Percentiles rank a stretch among this genome's conserved stretches.
Evolutionary conservation across 1,140 invertebrate genomes (phyloP).

Genomic region (Hyphantria cunea): DNA sequence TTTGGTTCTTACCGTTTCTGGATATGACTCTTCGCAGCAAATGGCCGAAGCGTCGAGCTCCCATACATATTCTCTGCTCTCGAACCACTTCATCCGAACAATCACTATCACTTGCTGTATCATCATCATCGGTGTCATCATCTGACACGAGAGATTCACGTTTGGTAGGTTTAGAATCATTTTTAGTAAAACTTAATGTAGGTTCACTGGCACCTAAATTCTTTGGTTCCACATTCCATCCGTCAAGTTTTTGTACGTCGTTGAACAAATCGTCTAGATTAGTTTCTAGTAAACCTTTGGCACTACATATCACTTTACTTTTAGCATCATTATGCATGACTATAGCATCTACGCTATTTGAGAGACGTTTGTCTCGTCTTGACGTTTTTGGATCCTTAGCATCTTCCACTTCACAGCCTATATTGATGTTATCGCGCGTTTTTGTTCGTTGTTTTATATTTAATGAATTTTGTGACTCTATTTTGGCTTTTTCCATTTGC

Average conservation of each 20-base stretch:
- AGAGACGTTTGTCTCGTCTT: slow-evolving; percentile 58
- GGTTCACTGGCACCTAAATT: slow-evolving; percentile 70
- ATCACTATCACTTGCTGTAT: slow-evolving; percentile 67
- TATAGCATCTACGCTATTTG: slow-evolving; percentile 70
- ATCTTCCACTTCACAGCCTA: slow-evolving; percentile 43
- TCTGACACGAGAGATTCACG: slow-evolving; percentile 66
- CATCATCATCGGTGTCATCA: slow-evolving; percentile 67
- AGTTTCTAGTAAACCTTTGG: slow-evolving; percentile 80
- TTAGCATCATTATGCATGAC: slow-evolving; percentile 59
- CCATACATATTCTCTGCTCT: slow-evolving; percentile 71
- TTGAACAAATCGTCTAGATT: slow-evolving; percentile 77
- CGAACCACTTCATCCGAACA: slow-evolving; percentile 62
- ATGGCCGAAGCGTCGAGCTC: slow-evolving; percentile 67
- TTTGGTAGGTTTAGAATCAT: slow-evolving; percentile 43
- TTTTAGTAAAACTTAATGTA: slow-evolving; percentile 58
- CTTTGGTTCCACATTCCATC: slow-evolving; percentile 62
- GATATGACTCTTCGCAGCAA: slow-evolving; percentile 72
- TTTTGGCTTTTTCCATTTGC: slow-evolving; percentile 45
- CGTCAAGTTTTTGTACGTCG: slow-evolving; percentile 57
- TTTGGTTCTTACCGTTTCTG: slow-evolving; percentile 64
- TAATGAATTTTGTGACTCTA: slow-evolving; percentile 62
- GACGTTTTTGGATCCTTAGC: slow-evolving; percentile 44
- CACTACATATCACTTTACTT: slow-evolving; percentile 77
- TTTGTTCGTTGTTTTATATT: slow-evolving; percentile 63
- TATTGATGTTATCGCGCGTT: slow-evolving; percentile 57